These are phyloP conservation scores for Nettapus auritus DNA, from an alignment of 2,113 vertebrate species.

Conservation along the genomic window DNA sequence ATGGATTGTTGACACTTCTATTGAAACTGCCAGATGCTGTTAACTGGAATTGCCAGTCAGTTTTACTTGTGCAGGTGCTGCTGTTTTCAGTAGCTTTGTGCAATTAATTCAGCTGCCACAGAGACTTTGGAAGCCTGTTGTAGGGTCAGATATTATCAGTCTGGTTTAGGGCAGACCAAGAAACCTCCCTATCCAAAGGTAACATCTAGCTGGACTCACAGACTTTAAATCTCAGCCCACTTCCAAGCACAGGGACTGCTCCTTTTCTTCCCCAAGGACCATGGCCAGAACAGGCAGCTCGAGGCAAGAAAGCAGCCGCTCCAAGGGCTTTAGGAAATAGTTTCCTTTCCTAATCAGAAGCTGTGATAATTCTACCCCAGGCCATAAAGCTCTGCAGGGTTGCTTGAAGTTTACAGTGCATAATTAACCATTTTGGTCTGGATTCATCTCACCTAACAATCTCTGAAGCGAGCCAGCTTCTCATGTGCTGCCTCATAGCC, in stretches of 20 bases:
- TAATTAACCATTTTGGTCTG: background rate
- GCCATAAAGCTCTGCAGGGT: background rate
- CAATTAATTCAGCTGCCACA: constrained; percentile 54
- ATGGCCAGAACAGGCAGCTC: background rate
- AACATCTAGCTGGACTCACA: background rate
- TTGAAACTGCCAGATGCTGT: constrained; percentile 56
- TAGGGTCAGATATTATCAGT: background rate
- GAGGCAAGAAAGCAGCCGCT: background rate
- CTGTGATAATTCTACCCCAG: background rate
- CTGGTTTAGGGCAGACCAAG: background rate
- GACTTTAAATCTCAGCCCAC: background rate
- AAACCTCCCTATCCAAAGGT: background rate
- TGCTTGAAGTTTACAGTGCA: background rate
- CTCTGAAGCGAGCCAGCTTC: background rate
- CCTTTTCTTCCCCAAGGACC: background rate
- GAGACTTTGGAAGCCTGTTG: background rate
- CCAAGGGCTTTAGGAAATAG: background rate
- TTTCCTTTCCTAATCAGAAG: background rate
- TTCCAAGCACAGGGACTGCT: background rate
- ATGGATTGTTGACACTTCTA: constrained; percentile 48
- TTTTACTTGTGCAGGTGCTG: constrained; percentile 44
- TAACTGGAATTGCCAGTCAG: constrained; percentile 16
- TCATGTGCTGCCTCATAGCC: background rate
- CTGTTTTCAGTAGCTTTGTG: constrained; percentile 13
- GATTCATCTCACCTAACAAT: background rate